Conservation (phyloP, 1,140 invertebrate genomes). For the Monomorium pharaonis region DNA sequence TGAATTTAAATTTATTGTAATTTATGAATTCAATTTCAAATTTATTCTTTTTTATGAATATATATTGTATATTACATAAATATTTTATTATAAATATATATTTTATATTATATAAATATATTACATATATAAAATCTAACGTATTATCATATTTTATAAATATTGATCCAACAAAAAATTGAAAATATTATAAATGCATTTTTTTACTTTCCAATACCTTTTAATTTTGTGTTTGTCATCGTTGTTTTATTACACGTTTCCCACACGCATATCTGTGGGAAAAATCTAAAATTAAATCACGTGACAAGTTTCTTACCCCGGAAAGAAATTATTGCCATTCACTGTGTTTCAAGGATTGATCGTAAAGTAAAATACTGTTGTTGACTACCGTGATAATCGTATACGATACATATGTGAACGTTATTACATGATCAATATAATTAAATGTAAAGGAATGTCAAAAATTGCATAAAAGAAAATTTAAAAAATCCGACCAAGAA, state of each 20-base stretch:
- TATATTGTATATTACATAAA: no score
- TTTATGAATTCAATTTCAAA: neutral
- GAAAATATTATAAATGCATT: neutral
- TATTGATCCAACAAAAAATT: neutral
- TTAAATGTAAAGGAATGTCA: neutral
- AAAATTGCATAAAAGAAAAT: neutral
- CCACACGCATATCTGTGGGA: neutral
- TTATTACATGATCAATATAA: no score
- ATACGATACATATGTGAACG: neutral
- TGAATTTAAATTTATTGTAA: neutral
- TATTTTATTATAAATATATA: neutral
- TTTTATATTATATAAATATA: neutral
- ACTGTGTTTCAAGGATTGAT: conserved; percentile 29
- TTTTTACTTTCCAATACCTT: no score
- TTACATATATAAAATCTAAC: no score
- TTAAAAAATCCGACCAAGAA: neutral
- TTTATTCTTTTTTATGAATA: neutral
- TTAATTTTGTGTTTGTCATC: neutral
- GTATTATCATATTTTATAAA: neutral
- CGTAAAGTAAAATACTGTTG: neutral
- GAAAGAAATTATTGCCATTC: conserved; percentile 6
- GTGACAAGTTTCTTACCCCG: neutral
- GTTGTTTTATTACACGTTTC: neutral
- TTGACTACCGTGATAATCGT: neutral
- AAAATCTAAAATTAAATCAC: conserved; percentile 6